A percentile compares a stretch with the other conserved stretches of the same genome.
Conservation (phyloP, 1,140 invertebrate genomes). For the Ectropis grisescens region DNA sequence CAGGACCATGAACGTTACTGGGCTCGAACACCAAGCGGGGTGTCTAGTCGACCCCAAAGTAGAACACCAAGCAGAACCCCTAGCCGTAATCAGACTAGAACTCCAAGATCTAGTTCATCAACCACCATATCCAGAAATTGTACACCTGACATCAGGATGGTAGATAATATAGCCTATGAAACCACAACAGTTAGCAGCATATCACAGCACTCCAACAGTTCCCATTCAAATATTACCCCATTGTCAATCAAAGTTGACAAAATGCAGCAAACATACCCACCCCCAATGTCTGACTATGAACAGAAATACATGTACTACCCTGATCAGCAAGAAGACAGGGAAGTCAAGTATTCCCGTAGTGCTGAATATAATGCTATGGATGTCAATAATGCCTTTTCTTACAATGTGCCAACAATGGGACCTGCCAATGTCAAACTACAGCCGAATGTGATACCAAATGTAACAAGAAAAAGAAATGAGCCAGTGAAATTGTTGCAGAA, state of each 20-base stretch:
- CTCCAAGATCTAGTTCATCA: slow-evolving; percentile 29
- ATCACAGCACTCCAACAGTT: slow-evolving; percentile 23
- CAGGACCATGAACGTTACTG: slow-evolving; percentile 51
- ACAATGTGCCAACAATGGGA: slow-evolving; percentile 31
- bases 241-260: slow-evolving; percentile 46
- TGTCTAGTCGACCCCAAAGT: slow-evolving; percentile 2
- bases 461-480: slow-evolving; percentile 24
- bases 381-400: slow-evolving; percentile 31
- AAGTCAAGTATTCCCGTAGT: slow-evolving; percentile 57
- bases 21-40: slow-evolving; percentile 22
- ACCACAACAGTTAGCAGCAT: slow-evolving; percentile 22
- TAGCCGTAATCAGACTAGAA: slow-evolving; percentile 12
- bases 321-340: slow-evolving; percentile 45
- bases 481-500: slow-evolving; percentile 50
- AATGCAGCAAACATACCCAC: slow-evolving; percentile 32
- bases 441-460: slow-evolving; percentile 22
- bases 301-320: slow-evolving; percentile 38
- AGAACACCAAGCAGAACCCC: slow-evolving; percentile 33
- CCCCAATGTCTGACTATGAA: slow-evolving; percentile 34
- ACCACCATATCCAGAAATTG: slow-evolving; percentile 33
- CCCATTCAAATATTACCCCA: slow-evolving; percentile 24
- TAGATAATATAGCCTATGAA: slow-evolving; percentile 39
- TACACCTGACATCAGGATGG: slow-evolving; percentile 45
- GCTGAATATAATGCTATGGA: slow-evolving; percentile 46
- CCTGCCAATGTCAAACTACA: slow-evolving; percentile 23